These are phyloP conservation scores for Thumatha senex DNA, from an alignment of 2,888 invertebrate genomes.

Conservation along the genomic window DNA sequence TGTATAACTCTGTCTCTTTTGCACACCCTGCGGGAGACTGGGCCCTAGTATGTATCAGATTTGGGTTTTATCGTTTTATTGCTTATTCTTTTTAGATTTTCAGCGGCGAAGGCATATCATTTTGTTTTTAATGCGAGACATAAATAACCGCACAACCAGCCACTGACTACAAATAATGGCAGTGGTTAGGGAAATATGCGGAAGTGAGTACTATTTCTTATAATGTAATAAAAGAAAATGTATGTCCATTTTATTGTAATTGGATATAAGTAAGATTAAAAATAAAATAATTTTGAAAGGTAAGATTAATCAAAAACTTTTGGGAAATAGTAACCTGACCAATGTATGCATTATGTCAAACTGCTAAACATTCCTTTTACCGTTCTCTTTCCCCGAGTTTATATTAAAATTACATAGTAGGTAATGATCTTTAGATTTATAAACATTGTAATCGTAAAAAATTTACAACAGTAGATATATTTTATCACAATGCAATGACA, in stretches of 20 bases:
- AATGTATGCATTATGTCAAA: no score
- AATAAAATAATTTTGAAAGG: background rate
- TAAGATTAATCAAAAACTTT: background rate
- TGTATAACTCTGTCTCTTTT: conserved; percentile 72
- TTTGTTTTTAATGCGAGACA: conserved; percentile 80
- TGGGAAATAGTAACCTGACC: no score
- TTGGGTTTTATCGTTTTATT: conserved; percentile 84
- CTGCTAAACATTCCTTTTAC: no score
- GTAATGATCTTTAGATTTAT: no score
- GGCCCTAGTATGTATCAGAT: conserved; percentile 83
- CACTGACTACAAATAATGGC: conserved; percentile 74
- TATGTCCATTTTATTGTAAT: conserved; percentile 34
- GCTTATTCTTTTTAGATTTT: conserved; percentile 84
- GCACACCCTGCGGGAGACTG: conserved; percentile 75
- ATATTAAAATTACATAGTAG: no score
- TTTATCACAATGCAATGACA: conserved; percentile 29
- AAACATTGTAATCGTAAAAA: background rate
- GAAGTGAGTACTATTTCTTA: conserved; percentile 67
- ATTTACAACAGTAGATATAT: background rate
- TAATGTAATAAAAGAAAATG: conserved; percentile 32
- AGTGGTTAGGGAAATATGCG: conserved; percentile 70
- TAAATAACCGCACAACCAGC: conserved; percentile 77
- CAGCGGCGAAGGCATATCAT: conserved; percentile 82
- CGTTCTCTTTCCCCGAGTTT: no score
- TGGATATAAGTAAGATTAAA: conserved; percentile 27